Evolutionary conservation across 2,113 vertebrate genomes (phyloP), one percentile per base, ranked within the genome.

Genomic region (Nestor notabilis): DNA sequence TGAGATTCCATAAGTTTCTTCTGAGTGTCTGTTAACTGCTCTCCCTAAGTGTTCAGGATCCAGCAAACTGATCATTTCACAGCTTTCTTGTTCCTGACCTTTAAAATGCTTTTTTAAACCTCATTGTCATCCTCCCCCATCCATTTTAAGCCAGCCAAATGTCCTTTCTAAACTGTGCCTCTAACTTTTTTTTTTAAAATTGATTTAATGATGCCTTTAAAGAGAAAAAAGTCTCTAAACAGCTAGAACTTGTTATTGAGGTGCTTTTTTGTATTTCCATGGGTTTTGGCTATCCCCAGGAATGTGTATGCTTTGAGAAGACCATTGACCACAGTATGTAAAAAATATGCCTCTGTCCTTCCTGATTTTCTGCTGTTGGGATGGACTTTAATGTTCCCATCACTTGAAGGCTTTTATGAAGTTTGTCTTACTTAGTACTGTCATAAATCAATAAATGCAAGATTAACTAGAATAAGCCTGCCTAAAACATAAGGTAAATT

Each of bases 401-500:
- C 33, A 31, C 31, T 78, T 64, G 41, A 81, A 72, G 76, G 27
- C 11, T 86, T 77, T 74, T 47, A 10, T 61, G 46, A 19, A 71
- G 13, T 70, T 88, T 83, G 23, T 4, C 37, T 86, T 83, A 35
- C 65, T 92, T 89, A 89, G 15, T 76, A 12, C 23, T 55, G 10
- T 68, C 39, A 37, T 87, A 92, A 77, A 81, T 53, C 29, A 77
- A 6, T 74, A 81, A 71, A 60, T 60, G 33, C 10, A 64, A 43
- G 41, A 72, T 60, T 43, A 85, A 60, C 23, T 71, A 66, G 43
- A 87, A 33, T 33, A 93, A 64, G 7, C 15, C 20, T 85, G 35
- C 44, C 47, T 82, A 35, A 89, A 94, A 71, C 15, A 41, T 75
- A 13, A 86, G 24, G 71, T 79, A 86, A 77, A 77, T 90, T 55